phyloP scores from a whole-genome alignment of 1,140 invertebrate species.

The Ditylenchus dipsaci region DNA sequence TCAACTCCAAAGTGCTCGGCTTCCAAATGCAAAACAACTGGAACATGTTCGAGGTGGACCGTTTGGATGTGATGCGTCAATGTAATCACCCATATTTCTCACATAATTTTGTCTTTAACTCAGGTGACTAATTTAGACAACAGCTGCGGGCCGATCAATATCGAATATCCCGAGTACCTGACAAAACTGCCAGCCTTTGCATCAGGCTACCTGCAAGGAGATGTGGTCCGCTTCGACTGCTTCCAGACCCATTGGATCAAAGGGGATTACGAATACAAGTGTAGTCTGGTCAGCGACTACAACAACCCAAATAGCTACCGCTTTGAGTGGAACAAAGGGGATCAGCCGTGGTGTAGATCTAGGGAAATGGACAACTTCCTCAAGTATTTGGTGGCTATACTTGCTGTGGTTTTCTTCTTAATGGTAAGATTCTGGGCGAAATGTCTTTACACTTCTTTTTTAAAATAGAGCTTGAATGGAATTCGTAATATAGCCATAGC shows the following conservation, averaged over 20 bases:
- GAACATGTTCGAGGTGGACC: conserved; percentile 51
- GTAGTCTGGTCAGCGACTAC: conserved; percentile 54
- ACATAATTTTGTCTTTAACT: background rate
- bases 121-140: conserved; percentile 46
- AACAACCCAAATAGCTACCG: conserved; percentile 54
- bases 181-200: conserved; percentile 52
- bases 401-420: conserved; percentile 24
- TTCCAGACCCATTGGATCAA: conserved; percentile 58
- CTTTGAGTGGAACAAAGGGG: conserved; percentile 58
- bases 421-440: conserved; percentile 28
- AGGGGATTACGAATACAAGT: conserved; percentile 56
- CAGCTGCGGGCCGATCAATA: conserved; percentile 58
- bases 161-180: conserved; percentile 57
- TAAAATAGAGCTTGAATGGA: too few species aligned
- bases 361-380: conserved; percentile 57
- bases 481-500: too few species aligned
- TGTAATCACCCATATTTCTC: conserved; percentile 36
- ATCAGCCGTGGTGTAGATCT: conserved; percentile 54
- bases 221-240: conserved; percentile 56
- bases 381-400: conserved; percentile 51
- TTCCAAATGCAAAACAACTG: conserved; percentile 45
- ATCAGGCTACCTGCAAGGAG: conserved; percentile 53
- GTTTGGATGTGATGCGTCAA: conserved; percentile 44
- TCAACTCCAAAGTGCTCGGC: conserved; percentile 52
- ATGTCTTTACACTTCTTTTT: too few species aligned